These are phyloP conservation scores for Temnothorax longispinosus DNA, from an alignment of 1,140 invertebrate genomes.

Conservation along the genomic window DNA sequence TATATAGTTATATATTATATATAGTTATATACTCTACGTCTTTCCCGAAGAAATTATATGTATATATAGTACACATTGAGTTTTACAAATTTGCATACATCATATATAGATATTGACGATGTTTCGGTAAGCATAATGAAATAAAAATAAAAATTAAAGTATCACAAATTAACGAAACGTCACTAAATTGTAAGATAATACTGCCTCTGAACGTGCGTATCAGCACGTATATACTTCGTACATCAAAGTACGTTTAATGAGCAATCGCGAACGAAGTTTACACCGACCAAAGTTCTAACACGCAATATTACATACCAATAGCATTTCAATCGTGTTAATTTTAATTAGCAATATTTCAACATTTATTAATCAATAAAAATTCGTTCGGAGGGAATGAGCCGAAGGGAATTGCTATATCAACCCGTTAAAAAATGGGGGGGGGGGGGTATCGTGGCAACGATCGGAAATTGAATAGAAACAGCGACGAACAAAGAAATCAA, in stretches of 20 bases:
- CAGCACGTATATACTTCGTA: not conserved
- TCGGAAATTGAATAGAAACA: slow-evolving; percentile 40
- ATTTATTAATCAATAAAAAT: slow-evolving; percentile 22
- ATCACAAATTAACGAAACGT: not conserved
- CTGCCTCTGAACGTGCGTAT: not conserved
- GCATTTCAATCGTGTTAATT: not conserved
- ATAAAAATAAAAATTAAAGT: not conserved
- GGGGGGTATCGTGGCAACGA: slow-evolving; percentile 1
- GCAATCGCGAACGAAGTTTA: not conserved
- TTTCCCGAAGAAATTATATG: not conserved
- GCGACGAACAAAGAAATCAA: slow-evolving; percentile 65
- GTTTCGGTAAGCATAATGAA: not conserved
- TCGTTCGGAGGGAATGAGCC: not conserved
- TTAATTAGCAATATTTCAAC: slow-evolving; percentile 26
- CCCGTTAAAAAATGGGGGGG: not conserved
- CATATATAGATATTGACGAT: not conserved
- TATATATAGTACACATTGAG: not conserved
- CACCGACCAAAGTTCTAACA: not conserved
- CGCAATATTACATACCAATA: not conserved
- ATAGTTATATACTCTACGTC: not conserved
- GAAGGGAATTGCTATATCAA: slow-evolving; percentile 6
- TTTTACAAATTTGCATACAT: slow-evolving; percentile 3
- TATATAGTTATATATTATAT: too few species aligned
- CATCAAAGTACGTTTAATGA: not conserved
- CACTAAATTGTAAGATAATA: not conserved